A percentile compares a stretch with the other conserved stretches of the same genome.
Evolutionary conservation across 2,113 vertebrate genomes (phyloP).

Genomic region (Paramisgurnus dabryanus): DNA sequence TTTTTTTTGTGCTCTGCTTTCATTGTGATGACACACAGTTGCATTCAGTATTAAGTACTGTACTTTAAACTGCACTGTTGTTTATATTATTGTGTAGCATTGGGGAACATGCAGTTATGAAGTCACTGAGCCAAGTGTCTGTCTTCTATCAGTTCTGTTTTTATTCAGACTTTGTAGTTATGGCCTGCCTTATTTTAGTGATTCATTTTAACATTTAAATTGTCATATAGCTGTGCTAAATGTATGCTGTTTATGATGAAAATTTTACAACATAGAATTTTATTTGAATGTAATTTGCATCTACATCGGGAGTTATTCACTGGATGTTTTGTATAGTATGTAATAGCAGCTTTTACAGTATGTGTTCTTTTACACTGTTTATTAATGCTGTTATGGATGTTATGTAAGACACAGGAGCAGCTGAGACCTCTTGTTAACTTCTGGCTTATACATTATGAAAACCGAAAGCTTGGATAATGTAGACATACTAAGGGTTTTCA

Average conservation of each 20-base stretch:
- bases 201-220: conserved; percentile 13
- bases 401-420: neutral
- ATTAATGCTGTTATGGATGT: neutral
- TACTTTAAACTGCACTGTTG: conserved; percentile 34
- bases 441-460: neutral
- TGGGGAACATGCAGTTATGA: conserved; percentile 20
- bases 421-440: neutral
- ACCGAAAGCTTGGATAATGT: neutral
- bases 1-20: conserved; percentile 4
- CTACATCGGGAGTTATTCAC: conserved; percentile 15
- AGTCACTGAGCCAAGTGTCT: conserved; percentile 28
- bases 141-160: conserved; percentile 25
- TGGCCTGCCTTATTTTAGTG: conserved; percentile 48
- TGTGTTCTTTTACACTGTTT: conserved; percentile 28
- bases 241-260: neutral
- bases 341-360: conserved; percentile 9
- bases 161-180: conserved; percentile 28
- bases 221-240: neutral
- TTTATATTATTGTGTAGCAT: conserved; percentile 22
- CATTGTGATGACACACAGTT: neutral
- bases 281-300: neutral
- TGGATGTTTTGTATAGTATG: neutral
- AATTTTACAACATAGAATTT: conserved; percentile 7
- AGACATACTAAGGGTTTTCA: neutral
- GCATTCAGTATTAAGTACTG: conserved; percentile 18